Base-by-base conservation (phyloP, 2,797 vertebrate species). In the Pyrocephalus nanus region DNA sequence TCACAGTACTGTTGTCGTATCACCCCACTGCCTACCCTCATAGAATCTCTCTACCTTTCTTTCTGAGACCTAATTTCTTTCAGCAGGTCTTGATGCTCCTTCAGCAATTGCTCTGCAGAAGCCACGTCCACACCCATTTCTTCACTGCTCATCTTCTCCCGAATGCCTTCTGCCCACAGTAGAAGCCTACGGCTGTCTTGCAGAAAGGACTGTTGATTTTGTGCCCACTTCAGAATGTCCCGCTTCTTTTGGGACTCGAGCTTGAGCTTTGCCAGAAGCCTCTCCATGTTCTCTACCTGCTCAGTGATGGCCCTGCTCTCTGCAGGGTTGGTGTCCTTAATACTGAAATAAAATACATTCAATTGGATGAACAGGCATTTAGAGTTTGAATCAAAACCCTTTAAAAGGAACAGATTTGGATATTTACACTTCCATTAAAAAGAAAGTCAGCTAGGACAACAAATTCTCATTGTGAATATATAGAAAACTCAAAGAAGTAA, bases 251-350 rank as follows among this genome's bases (percentile, higher is more conserved):
- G 92, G 12, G 97, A 97, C 85, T 96, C 98, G 30, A 32, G n/a
- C 80, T 97, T 98, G 16, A 98, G 97, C 80, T 96, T 96, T 86
- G 51, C 70, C 91, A 99, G 97, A 79, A 99, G 98, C 12, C 86
- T 88, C 90, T 99, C 98, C 96, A 99, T 98, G n/a, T 47, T 94
- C n/a, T 91, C 94, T 30, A 99, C 98, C 75, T 98, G 98, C 87
- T 98, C 96, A 72, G 96, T 96, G 84, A 99, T 98, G 81, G 97
- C 96, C 1, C 61, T 97, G 55, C 98, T 98, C 89, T 99, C 98
- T 29, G 97, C 70, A 9, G 98, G 98, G 79, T 98, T 99, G 72
- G 98, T 98, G 79, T 98, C 98, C 91, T 98, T 96, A 88, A 98
- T 98, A 97, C 99, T 99, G 53, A 20, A 89, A 79, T 29, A 87